Base-by-base conservation (phyloP, 2,113 vertebrate genomes). In the Maccullochella peelii region DNA sequence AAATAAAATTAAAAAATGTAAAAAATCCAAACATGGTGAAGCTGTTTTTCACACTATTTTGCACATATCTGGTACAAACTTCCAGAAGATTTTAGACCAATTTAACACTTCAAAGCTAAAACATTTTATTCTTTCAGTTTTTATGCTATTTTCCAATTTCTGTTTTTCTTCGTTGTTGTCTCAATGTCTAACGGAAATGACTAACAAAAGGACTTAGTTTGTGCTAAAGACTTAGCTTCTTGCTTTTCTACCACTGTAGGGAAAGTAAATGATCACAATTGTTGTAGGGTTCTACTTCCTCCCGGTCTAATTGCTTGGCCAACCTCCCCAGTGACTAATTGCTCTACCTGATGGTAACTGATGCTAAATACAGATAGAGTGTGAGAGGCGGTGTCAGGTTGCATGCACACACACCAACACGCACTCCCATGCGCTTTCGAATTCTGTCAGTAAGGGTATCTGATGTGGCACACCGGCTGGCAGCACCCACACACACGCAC, bases 371-470 rank as follows among this genome's bases (percentile, higher is more conserved):
- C 80, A 91, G 91, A 91, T 82, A 83, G 80, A 88, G 88, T 87
- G 88, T 85, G 77, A 86, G 84, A 85, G 85, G 74, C 76, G 70
- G 93, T 12, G 71, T 93, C 84, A 20, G 89, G 82, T 89, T 90
- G 70, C 50, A 27, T 27, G 3, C 33, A 10, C 69, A 73, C 75
- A 49, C 55, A 50, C 54, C 14, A 16, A 73, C 74, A 42, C 38
- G 82, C 79, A 74, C 77, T 21, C 72, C 12, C 40, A 23, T 25
- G 52, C 33, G 0, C 69, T 68, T 66, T 74, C 49, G 58, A 77
- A 76, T 78, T 68, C 91, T 93, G 84, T 92, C 93, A 93, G 88
- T 90, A 86, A 93, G 86, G 77, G 74, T 94, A 94, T 94, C 89
- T 88, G 77, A 87, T 93, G 87, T 87, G 79, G 72, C 84, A 82